These are phyloP conservation scores for Synanceia verrucosa DNA, from an alignment of 2,797 vertebrate species.

Conservation along the genomic window DNA sequence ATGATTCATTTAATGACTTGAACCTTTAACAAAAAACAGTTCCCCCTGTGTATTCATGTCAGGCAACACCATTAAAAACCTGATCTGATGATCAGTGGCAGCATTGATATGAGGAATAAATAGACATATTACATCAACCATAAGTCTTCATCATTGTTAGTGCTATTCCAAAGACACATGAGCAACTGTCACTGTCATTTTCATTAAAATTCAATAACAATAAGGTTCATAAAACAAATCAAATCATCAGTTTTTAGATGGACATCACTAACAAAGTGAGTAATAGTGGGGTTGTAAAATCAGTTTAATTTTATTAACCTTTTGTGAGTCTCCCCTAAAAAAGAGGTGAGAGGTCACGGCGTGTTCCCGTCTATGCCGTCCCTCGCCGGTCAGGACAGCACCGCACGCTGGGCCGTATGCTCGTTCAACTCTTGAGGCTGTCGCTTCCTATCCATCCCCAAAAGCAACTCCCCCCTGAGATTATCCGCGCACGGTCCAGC, in stretches of 20 bases:
- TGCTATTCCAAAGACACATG: not conserved
- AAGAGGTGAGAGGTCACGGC: constrained; percentile 72
- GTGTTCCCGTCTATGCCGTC: constrained; percentile 69
- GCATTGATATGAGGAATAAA: not conserved
- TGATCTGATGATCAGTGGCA: not conserved
- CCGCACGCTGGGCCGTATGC: constrained; percentile 84
- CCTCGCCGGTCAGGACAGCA: constrained; percentile 71
- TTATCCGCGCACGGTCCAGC: constrained; percentile 74
- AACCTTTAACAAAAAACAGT: constrained; percentile 11
- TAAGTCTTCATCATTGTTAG: not conserved
- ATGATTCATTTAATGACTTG: constrained; percentile 16
- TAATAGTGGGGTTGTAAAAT: not conserved
- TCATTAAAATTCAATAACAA: constrained; percentile 6
- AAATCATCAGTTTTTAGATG: not conserved
- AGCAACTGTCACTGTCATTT: constrained; percentile 19
- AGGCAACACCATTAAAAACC: not conserved
- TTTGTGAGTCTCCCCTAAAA: constrained; percentile 25
- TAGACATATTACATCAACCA: not conserved
- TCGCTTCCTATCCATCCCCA: constrained; percentile 90
- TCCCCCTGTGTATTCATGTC: not conserved
- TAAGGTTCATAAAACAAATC: not conserved
- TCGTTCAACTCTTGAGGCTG: constrained; percentile 89
- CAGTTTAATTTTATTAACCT: constrained; percentile 38
- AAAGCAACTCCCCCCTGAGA: constrained; percentile 87
- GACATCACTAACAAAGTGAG: not conserved